Base-by-base conservation (phyloP, 2,888 invertebrate genomes). In the Drosophila lacicola region DNA sequence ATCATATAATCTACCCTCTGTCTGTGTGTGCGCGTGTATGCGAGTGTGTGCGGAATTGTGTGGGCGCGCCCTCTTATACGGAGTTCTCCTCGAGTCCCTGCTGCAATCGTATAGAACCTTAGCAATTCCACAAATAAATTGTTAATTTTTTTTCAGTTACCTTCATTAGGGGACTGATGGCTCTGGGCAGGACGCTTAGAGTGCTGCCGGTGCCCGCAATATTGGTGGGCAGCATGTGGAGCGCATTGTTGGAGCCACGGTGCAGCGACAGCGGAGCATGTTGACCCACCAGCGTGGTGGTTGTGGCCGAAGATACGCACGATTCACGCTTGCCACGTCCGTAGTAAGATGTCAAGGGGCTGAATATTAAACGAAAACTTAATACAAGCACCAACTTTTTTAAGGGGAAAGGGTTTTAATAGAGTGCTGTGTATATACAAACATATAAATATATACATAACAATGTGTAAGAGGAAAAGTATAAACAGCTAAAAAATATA, bases 291-390 rank as follows among this genome's bases (percentile, higher is more conserved):
- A 96, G 93, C 5, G 96, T 96, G 13, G 96, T 96, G 63, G 96
- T 96, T 41, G 96, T 96, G 60, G 95, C 94, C 92, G 96, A 96
- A 60, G 96, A 96, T 14, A 96, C 95, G 71, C 96, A 95, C 4
- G 96, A 96, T 92, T 96, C 96, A 46, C 91, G 88, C 70, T 91
- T 91, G 69, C 96, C 93, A 92, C 96, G 96, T 83, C 94, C 93
- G 90, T 94, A 95, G 70, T 92, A 90, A 11, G 91, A 93, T 80
- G 95, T 95, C 58, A 96, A 95, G 85, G 96, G 96, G 91, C 95
- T 95, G 94, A 36, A 49, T 60, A 64, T 61, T 73, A 50, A 70
- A 64, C 63, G 42, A 56, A 37, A 71, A 50, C 61, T 73, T 62
- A 63, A 65, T 65, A 62, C 44, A 55, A 57, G 13, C n/a, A 11